Evolutionary conservation across 2,113 vertebrate genomes (phyloP), one percentile per base, ranked within the genome.

Genomic region (Tretioscincus oriximinensis): DNA sequence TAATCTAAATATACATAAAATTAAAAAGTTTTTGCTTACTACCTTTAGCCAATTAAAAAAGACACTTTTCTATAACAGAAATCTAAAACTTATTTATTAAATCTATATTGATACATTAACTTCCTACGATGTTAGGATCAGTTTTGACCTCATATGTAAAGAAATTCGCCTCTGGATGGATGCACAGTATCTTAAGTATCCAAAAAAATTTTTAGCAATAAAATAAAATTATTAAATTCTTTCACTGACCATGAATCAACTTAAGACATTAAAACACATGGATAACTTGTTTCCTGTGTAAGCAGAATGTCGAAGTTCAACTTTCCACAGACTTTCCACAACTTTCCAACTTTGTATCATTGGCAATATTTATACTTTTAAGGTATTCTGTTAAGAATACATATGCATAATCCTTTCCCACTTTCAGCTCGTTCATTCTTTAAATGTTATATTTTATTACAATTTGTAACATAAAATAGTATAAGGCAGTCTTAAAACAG

Each of bases 181-280:
- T 77, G 70, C 29, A 4, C 14, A 69, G 41, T 35, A 66, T 70
- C 58, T 79, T 78, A 85, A 78, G 81, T 58, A 65, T 71, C 85
- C n/a, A n/a, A n/a, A n/a, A 86, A 87, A 51, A 29, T 67, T 86
- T 78, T 73, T 81, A 73, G 66, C 86, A 78, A 49, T 16, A 49
- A 71, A 58, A 18, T 65, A 89, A 90, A 85, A 63, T 86, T 81
- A 81, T 60, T 85, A 88, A 84, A 78, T 51, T 21, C 14, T 69
- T 73, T 80, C 76, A 41, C 51, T 72, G 2, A 76, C 83, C 64
- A 81, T 49, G 79, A 74, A 88, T 87, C 71, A 88, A 71, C 79
- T 85, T 41, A 87, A 87, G 86, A 80, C 88, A 89, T 89, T 86
- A 90, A 88, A 89, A 91, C 71, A 82, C 78, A 1, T 75, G 66